Conservation (phyloP, 1,140 invertebrate species). For the Eubasilissa regina region DNA sequence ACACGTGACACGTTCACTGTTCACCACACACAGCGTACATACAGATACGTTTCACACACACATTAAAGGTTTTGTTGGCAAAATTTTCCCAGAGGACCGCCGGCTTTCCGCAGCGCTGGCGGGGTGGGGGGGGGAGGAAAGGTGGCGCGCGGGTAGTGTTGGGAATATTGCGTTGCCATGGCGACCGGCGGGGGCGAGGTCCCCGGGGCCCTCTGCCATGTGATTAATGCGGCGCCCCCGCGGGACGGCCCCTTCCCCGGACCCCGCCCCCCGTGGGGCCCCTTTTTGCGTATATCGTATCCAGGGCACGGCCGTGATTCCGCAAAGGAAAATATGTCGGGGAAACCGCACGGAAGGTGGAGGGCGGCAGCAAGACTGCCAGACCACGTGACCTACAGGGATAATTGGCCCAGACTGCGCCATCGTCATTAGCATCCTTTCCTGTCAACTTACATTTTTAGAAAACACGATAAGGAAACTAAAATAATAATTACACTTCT, state of each 20-base stretch:
- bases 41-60: conserved; percentile 32
- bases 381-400: conserved; percentile 32
- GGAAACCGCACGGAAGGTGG: not conserved
- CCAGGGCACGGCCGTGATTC: conserved; percentile 45
- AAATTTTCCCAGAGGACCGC: conserved; percentile 58
- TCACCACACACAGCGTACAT: too few species aligned
- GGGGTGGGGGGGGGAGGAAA: conserved; percentile 22
- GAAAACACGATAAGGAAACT: too few species aligned
- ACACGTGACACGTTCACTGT: too few species aligned
- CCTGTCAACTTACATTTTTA: too few species aligned
- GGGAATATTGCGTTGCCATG: conserved; percentile 60
- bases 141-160: conserved; percentile 55
- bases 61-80: conserved; percentile 59
- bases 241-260: conserved; percentile 51
- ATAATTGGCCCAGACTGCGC: conserved; percentile 4
- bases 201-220: conserved; percentile 60
- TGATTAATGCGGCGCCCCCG: conserved; percentile 61
- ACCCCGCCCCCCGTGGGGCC: conserved; percentile 65
- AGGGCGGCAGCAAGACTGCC: too few species aligned
- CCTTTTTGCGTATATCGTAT: conserved; percentile 65
- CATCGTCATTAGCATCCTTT: not conserved
- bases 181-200: conserved; percentile 56
- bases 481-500: too few species aligned
- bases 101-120: conserved; percentile 41
- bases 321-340: conserved; percentile 38